These are phyloP conservation scores for Neostethus bicornis DNA, from an alignment of 2,797 vertebrate genomes.

Conservation along the genomic window DNA sequence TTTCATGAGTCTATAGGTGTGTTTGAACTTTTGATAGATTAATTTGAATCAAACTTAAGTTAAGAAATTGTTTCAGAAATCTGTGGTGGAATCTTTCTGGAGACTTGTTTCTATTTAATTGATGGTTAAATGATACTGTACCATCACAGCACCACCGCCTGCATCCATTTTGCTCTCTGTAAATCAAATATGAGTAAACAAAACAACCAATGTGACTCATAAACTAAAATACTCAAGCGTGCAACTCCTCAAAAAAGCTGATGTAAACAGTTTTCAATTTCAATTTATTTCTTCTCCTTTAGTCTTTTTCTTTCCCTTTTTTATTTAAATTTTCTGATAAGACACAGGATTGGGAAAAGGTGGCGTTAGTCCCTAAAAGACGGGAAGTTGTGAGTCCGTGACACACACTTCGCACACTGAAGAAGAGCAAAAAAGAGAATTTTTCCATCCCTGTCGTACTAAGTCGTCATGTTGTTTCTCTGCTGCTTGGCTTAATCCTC, in stretches of 20 bases:
- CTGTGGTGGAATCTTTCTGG: no score
- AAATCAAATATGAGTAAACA: constrained; percentile 52
- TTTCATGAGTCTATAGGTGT: no score
- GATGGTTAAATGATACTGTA: not conserved
- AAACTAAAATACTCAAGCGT: constrained; percentile 45
- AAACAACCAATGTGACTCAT: constrained; percentile 29
- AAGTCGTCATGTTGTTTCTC: constrained; percentile 16
- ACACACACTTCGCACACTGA: constrained; percentile 43
- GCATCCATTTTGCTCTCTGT: constrained; percentile 34
- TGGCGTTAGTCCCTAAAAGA: constrained; percentile 41
- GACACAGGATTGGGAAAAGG: constrained; percentile 64
- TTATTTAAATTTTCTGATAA: constrained; percentile 39
- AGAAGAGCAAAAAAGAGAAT: constrained; percentile 23
- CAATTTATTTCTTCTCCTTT: constrained; percentile 32
- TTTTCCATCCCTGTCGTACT: constrained; percentile 33
- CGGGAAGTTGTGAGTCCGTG: constrained; percentile 41
- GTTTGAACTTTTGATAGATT: no score
- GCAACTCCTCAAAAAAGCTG: constrained; percentile 46
- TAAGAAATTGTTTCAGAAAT: no score
- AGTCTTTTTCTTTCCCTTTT: constrained; percentile 26
- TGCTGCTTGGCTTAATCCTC: constrained; percentile 31
- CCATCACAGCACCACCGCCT: constrained; percentile 18
- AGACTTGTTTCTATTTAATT: constrained; percentile 3
- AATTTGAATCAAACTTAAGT: no score
- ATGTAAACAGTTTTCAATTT: constrained; percentile 63